Percentiles rank a stretch among this genome's conserved stretches.
Evolutionary conservation across 1,140 invertebrate genomes (phyloP).

Genomic region (Monomorium pharaonis): DNA sequence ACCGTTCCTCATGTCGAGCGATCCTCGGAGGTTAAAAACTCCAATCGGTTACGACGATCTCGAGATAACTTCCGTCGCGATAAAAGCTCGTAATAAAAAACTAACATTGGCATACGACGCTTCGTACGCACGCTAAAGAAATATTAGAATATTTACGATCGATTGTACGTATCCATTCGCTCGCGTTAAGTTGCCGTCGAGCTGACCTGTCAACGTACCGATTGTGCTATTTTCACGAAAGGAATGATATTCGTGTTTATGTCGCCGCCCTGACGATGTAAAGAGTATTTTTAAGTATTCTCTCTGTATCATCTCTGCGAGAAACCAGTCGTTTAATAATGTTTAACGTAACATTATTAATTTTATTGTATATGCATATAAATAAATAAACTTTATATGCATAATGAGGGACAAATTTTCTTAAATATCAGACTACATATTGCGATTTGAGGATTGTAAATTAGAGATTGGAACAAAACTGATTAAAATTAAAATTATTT

Average conservation of each 20-base stretch:
- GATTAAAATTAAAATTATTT: too few species aligned
- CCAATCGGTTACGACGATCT: background rate
- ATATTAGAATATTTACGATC: background rate
- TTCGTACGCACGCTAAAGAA: background rate
- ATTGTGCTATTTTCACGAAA: background rate
- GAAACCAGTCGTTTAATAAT: background rate
- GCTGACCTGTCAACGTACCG: background rate
- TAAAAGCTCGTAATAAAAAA: background rate
- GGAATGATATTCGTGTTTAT: background rate
- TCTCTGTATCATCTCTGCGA: too few species aligned
- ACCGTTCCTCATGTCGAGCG: background rate
- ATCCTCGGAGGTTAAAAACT: constrained; percentile 12
- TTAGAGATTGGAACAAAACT: too few species aligned
- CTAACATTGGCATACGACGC: background rate
- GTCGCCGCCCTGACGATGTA: background rate
- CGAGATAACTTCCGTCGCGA: background rate
- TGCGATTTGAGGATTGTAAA: too few species aligned
- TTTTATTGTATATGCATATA: background rate
- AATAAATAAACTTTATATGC: background rate
- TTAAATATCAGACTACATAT: background rate
- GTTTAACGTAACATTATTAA: background rate
- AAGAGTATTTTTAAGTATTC: background rate
- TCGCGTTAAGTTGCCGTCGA: background rate
- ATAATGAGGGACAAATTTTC: background rate
- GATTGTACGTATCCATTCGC: background rate